phyloP scores from a whole-genome alignment of 2,797 vertebrate genomes.

The Sebastes itinus region DNA sequence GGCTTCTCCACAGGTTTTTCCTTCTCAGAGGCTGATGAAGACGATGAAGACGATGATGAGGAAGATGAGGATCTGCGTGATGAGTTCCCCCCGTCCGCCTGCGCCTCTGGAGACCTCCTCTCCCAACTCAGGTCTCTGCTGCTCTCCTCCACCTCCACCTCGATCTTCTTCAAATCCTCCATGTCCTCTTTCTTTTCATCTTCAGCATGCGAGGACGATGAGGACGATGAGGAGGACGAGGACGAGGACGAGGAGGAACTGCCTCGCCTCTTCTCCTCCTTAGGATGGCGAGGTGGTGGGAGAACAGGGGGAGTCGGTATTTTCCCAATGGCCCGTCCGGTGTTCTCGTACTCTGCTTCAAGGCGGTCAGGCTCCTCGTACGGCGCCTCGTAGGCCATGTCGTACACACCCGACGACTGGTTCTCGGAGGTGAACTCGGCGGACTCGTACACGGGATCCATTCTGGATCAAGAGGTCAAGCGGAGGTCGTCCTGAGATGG shows the following conservation, averaged over 20 bases:
- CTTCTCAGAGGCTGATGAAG: slow-evolving; percentile 48
- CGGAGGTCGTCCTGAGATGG: background rate
- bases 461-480: slow-evolving; percentile 18
- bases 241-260: slow-evolving; percentile 48
- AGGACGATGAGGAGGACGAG: slow-evolving; percentile 36
- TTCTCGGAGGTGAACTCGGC: slow-evolving; percentile 22
- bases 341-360: slow-evolving; percentile 24
- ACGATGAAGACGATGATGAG: slow-evolving; percentile 58
- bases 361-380: background rate
- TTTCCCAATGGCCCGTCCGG: background rate
- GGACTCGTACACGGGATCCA: slow-evolving; percentile 53
- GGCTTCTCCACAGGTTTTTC: background rate
- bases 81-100: background rate
- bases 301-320: slow-evolving; percentile 33
- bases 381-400: background rate
- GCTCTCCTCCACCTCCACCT: background rate
- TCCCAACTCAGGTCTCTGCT: background rate
- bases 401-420: background rate
- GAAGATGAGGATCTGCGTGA: slow-evolving; percentile 62
- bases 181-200: background rate
- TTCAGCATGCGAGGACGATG: slow-evolving; percentile 16
- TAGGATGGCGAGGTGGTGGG: background rate
- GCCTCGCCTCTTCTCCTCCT: slow-evolving; percentile 9
- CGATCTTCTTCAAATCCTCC: background rate
- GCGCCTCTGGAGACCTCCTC: slow-evolving; percentile 4